Conservation (phyloP, 2,888 invertebrate species). For the Agrotis puta region DNA sequence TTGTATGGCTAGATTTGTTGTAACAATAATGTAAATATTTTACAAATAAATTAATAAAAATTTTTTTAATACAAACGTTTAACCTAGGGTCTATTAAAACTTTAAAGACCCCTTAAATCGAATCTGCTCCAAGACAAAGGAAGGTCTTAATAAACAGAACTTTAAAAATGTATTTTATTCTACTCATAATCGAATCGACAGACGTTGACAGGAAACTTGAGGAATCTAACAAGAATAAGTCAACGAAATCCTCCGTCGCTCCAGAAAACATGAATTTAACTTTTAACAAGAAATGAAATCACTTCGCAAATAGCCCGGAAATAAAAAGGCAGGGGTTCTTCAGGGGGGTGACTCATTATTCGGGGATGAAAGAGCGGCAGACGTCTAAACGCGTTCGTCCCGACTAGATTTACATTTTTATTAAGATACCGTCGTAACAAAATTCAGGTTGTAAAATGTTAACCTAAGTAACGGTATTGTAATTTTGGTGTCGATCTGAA, state of each 20-base stretch:
- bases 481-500: constrained; percentile 44
- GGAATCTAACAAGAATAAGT: constrained; percentile 45
- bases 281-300: constrained; percentile 68
- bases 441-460: constrained; percentile 47
- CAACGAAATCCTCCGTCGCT: constrained; percentile 18
- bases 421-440: constrained; percentile 42
- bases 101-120: too few species aligned
- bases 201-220: constrained; percentile 40
- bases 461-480: constrained; percentile 22
- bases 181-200: constrained; percentile 20
- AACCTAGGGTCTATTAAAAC: too few species aligned
- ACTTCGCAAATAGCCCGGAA: constrained; percentile 62
- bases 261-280: constrained; percentile 52
- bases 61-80: too few species aligned
- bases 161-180: not conserved
- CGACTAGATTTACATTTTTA: constrained; percentile 61
- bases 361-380: constrained; percentile 54
- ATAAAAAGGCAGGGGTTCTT: constrained; percentile 50
- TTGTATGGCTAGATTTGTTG: too few species aligned
- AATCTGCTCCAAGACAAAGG: too few species aligned
- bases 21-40: too few species aligned
- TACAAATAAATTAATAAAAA: too few species aligned
- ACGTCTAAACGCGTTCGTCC: constrained; percentile 57
- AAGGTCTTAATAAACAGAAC: not conserved
- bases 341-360: constrained; percentile 62